These are phyloP conservation scores for crab-eating macaque (Macaca fascicularis) DNA, from an alignment of 2,113 vertebrate species.

Conservation along the genomic window T2T-MFA8v1.1 NC_088381.1:95140501-95141000, in stretches of 20 bases:
- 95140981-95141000: neutral
- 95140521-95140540: neutral
- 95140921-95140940: slow-evolving; percentile 14
- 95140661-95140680: neutral
- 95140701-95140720: neutral
- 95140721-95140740: slow-evolving; percentile 14
- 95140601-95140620: neutral
- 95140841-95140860: neutral
- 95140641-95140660: neutral
- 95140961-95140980: neutral
- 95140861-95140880: neutral
- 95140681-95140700: slow-evolving; percentile 32
- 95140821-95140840: neutral
- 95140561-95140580: neutral
- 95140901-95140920: slow-evolving; percentile 1
- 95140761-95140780: slow-evolving; percentile 7
- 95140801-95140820: slow-evolving; percentile 36
- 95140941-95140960: neutral
- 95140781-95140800: slow-evolving; percentile 29
- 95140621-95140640: neutral
- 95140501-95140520: neutral
- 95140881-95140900: neutral
- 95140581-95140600: neutral
- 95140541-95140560: neutral
- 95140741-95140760: neutral